Evolutionary conservation across 64 coral and sea anemone species (phyloP).

Genomic region (Acropora tenuis): DNA sequence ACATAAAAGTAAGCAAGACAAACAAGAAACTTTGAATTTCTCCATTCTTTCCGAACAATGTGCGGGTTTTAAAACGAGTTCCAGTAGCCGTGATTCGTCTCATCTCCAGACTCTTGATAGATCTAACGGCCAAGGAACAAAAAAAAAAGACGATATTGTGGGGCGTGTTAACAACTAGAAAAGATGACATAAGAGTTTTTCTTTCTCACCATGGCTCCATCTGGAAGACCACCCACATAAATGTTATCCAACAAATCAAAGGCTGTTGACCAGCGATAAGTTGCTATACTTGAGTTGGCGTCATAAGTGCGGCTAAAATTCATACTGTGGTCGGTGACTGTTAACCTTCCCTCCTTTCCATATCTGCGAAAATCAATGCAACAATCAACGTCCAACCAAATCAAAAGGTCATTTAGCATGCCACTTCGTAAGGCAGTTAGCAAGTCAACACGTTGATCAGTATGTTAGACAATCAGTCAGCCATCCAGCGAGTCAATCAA

Average conservation of each 20-base stretch:
- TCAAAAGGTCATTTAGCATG: not conserved
- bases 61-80: not conserved
- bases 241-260: constrained; percentile 55
- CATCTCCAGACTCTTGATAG: not conserved
- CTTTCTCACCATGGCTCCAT: constrained; percentile 63
- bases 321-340: constrained; percentile 76
- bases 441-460: too few relatives aligned
- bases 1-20: not conserved
- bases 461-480: too few relatives aligned
- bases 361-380: constrained; percentile 46
- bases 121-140: not conserved
- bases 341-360: constrained; percentile 64
- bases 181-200: not conserved
- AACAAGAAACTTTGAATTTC: not conserved
- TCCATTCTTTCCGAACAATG: not conserved
- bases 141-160: not conserved
- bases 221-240: constrained; percentile 79
- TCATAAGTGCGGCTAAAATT: constrained; percentile 86
- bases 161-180: not conserved
- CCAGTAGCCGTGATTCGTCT: too few relatives aligned
- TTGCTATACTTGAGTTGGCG: constrained; percentile 44
- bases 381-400: not conserved
- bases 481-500: too few relatives aligned
- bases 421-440: too few relatives aligned
- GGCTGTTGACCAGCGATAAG: constrained; percentile 38